Evolutionary conservation across 2,113 vertebrate genomes (phyloP), one percentile per base, ranked within the genome.

Genomic region (Suricata suricatta): DNA sequence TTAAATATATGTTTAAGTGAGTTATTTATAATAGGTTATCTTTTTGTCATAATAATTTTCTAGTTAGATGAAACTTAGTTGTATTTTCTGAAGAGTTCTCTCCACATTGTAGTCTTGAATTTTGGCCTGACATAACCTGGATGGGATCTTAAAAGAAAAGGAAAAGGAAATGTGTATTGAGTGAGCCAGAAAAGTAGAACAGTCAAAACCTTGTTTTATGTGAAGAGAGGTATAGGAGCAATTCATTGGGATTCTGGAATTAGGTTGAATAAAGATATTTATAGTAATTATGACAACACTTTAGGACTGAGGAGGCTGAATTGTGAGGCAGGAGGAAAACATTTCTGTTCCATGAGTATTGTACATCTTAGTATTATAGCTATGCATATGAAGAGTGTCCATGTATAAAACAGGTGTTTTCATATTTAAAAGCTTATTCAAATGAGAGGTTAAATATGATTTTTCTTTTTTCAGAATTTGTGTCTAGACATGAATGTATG

Each of bases 1-100:
- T 54, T 91, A 44, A 82, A 96, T n/a, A 25, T 81, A 10, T 88
- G 25, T 54, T 87, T 85, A 93, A 84, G 41, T 96, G 31, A 80
- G 54, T 86, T 86, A 69, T 90, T 94, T 74, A 7, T 88, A 74
- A 71, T 66, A 57, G 3, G 41, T 44, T n/a, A n/a, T 87, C 21
- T 57, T 88, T 77, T 91, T 79, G 14, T 90, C 64, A 44, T 11
- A 50, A 17, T 52, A 27, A 44, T 92, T 86, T 87, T 50, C 44
- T 72, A 38, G 29, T 83, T 52, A 69, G 12, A 57, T 92, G 72
- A 33, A 60, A 29, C 92, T 89, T 90, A 15, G 33, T 79, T 82
- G 38, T 86, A 52, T 88, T 71, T 96, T 94, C 52, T 54, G 63
- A n/a, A 7, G 33, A 52, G 7, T 31, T 54, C 3, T 84, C 31